phyloP scores from a whole-genome alignment of 1,140 invertebrate genomes.

The Trichonephila clavata region DNA sequence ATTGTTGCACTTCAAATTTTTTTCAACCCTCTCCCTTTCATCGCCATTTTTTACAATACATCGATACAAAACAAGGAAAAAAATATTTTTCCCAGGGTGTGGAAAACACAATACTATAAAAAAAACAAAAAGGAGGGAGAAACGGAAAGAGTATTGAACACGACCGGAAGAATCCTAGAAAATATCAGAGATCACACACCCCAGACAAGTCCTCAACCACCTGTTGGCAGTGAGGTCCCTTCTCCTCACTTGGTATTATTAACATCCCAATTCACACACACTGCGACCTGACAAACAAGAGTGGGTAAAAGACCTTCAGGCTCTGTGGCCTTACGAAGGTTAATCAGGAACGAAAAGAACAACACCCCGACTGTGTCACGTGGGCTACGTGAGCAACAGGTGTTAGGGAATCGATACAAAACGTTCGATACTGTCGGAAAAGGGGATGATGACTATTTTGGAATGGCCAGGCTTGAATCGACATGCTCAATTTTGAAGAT shows the following conservation, averaged over 20 bases:
- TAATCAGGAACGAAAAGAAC: slow-evolving; percentile 19
- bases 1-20: background rate
- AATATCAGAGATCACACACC: background rate
- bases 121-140: background rate
- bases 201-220: background rate
- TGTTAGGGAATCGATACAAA: background rate
- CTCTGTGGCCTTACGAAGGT: slow-evolving; percentile 15
- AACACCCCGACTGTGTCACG: slow-evolving; percentile 27
- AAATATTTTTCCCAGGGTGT: background rate
- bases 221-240: background rate
- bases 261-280: slow-evolving; percentile 12
- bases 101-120: background rate
- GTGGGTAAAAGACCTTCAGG: slow-evolving; percentile 30
- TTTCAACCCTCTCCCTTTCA: background rate
- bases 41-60: background rate
- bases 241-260: background rate
- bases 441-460: background rate
- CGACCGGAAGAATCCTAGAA: background rate
- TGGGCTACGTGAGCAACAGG: background rate
- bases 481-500: background rate
- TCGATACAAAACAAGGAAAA: background rate
- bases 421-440: background rate
- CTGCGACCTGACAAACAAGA: slow-evolving; percentile 23
- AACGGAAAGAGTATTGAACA: background rate
- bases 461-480: background rate